Percentiles rank a stretch among this genome's conserved stretches.
These are phyloP conservation scores for Crocodylus rhombifer DNA, from an alignment of 2,797 vertebrate species.

Conservation along the genomic window DNA sequence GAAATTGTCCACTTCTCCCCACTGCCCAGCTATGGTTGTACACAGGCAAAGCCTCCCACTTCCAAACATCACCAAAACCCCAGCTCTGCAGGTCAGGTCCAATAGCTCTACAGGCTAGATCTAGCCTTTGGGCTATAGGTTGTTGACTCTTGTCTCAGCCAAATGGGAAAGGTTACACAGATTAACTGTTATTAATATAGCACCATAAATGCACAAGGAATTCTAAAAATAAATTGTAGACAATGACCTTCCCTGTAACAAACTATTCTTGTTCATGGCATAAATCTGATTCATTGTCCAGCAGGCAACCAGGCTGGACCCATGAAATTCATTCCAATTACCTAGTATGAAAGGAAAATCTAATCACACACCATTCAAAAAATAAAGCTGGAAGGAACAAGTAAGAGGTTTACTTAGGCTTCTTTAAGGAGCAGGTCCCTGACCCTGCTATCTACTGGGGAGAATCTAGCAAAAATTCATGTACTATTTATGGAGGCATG, in stretches of 20 bases:
- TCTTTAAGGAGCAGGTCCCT: not conserved
- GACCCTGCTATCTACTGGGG: constrained; percentile 38
- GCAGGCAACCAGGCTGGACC: constrained; percentile 38
- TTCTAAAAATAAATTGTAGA: constrained; percentile 63
- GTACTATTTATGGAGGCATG: not conserved
- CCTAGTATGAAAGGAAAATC: not conserved
- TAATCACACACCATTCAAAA: not conserved
- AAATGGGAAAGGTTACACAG: constrained; percentile 25
- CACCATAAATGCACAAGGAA: constrained; percentile 39
- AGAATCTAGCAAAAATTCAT: not conserved
- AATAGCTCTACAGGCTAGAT: too few species aligned
- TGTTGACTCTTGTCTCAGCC: too few species aligned
- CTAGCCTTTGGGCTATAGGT: too few species aligned
- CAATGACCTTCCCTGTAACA: constrained; percentile 41
- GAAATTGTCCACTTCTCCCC: too few species aligned
- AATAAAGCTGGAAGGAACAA: not conserved
- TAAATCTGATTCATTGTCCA: constrained; percentile 59
- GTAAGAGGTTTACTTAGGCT: not conserved
- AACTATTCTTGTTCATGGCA: constrained; percentile 29
- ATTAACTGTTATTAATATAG: constrained; percentile 55
- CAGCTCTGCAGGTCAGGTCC: too few species aligned
- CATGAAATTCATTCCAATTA: constrained; percentile 2
- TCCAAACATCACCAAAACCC: too few species aligned
- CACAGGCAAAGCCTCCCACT: too few species aligned
- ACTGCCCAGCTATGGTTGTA: too few species aligned